A percentile compares a stretch with the other conserved stretches of the same genome.
phyloP scores from a whole-genome alignment of 2,888 invertebrate species.

The Rugalucina vietnamica region DNA sequence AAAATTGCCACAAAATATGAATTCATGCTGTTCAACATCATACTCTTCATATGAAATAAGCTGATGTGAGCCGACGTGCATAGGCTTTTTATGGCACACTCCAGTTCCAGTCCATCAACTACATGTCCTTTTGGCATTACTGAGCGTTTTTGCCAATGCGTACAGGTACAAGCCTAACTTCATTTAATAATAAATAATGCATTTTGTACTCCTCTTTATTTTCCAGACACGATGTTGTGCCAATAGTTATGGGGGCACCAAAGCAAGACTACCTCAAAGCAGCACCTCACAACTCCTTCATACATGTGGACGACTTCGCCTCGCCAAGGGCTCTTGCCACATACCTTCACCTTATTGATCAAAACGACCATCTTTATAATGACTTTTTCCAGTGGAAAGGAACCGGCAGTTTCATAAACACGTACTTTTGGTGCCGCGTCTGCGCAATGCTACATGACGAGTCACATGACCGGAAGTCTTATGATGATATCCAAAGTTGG shows the following conservation, averaged over 20 bases:
- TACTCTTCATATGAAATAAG: too few relatives aligned
- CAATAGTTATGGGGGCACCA: conserved; percentile 98
- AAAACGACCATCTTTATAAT: conserved; percentile 95
- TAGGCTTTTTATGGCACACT: too few relatives aligned
- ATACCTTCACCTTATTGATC: conserved; percentile 93
- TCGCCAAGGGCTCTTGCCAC: conserved; percentile 93
- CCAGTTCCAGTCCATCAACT: too few relatives aligned
- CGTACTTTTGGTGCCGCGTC: conserved; percentile 96
- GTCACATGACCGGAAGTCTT: conserved; percentile 81
- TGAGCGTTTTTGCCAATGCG: too few relatives aligned
- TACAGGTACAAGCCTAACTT: too few relatives aligned
- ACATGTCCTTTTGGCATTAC: too few relatives aligned
- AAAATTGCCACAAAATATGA: too few relatives aligned
- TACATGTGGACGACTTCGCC: conserved; percentile 97
- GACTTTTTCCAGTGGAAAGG: conserved; percentile 97
- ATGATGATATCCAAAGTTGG: conserved; percentile 95
- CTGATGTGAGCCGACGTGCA: too few relatives aligned
- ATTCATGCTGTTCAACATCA: too few relatives aligned
- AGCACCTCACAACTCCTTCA: conserved; percentile 97
- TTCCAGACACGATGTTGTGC: conserved; percentile 91
- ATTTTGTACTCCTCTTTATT: neutral
- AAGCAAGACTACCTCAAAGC: conserved; percentile 94
- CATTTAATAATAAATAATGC: too few relatives aligned
- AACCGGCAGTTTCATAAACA: conserved; percentile 97
- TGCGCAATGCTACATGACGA: conserved; percentile 87